Conservation (phyloP, 2,888 invertebrate genomes). For the Catocala fraxini region DNA sequence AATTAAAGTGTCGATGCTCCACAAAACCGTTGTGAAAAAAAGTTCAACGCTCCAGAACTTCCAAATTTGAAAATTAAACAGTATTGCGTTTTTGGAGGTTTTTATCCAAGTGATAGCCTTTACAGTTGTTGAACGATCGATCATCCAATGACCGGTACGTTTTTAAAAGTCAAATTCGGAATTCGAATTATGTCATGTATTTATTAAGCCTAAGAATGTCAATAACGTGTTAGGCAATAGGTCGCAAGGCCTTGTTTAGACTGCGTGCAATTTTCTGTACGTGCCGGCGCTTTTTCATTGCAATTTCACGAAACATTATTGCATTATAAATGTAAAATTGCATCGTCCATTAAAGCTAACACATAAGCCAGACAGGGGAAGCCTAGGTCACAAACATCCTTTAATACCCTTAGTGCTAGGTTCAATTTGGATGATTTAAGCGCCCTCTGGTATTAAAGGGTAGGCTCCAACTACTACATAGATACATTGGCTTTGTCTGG, state of each 20-base stretch:
- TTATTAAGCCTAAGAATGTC: constrained; percentile 27
- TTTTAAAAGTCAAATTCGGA: constrained; percentile 27
- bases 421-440: constrained; percentile 35
- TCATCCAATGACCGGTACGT: constrained; percentile 14
- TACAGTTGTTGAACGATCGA: constrained; percentile 25
- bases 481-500: constrained; percentile 37
- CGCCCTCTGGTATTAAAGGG: constrained; percentile 21
- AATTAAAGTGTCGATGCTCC: constrained; percentile 72
- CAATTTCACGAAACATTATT: constrained; percentile 9
- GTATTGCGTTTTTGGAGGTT: constrained; percentile 45
- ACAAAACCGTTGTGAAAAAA: constrained; percentile 51
- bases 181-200: constrained; percentile 33
- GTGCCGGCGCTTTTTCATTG: constrained; percentile 14
- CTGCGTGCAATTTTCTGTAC: constrained; percentile 10
- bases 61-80: constrained; percentile 56
- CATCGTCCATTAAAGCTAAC: constrained; percentile 16
- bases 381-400: constrained; percentile 26
- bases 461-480: constrained; percentile 27
- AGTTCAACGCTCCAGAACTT: constrained; percentile 47
- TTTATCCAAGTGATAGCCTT: constrained; percentile 41
- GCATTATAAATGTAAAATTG: constrained; percentile 8
- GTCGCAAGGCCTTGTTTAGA: constrained; percentile 10
- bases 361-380: constrained; percentile 17
- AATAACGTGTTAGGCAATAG: constrained; percentile 29
- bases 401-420: constrained; percentile 35